phyloP scores from a whole-genome alignment of 2,797 vertebrate genomes.

The Buceros bicornis region DNA sequence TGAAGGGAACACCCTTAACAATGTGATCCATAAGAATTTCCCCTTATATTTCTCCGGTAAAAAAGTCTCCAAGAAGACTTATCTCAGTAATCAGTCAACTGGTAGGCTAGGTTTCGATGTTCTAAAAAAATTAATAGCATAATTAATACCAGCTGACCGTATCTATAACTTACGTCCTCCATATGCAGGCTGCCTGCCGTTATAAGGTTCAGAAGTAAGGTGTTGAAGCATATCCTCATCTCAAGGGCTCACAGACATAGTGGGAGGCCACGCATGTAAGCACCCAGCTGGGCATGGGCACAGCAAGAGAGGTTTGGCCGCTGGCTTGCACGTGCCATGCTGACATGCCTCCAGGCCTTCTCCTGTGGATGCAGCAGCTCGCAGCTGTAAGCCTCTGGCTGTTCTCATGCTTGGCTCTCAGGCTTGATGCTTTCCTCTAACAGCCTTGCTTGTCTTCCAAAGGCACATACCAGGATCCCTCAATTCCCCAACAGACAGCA shows the following conservation, averaged over 20 bases:
- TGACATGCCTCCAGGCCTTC: not conserved
- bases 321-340: fast-evolving
- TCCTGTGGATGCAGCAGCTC: fast-evolving
- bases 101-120: not conserved
- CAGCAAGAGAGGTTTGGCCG: not conserved
- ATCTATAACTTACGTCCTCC: not conserved
- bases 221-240: fast-evolving
- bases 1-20: not conserved
- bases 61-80: not conserved
- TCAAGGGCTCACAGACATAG: not conserved
- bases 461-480: not conserved
- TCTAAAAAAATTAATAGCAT: not conserved
- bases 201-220: not conserved
- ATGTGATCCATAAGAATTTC: not conserved
- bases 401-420: not conserved
- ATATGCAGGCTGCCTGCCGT: not conserved
- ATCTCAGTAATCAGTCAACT: not conserved
- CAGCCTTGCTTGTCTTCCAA: not conserved
- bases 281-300: not conserved
- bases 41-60: not conserved
- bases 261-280: fast-evolving
- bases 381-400: not conserved
- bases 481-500: not conserved
- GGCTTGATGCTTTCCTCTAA: not conserved
- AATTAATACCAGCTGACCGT: not conserved